phyloP scores from a whole-genome alignment of 2,888 invertebrate species.

The Agriopis aurantiaria region DNA sequence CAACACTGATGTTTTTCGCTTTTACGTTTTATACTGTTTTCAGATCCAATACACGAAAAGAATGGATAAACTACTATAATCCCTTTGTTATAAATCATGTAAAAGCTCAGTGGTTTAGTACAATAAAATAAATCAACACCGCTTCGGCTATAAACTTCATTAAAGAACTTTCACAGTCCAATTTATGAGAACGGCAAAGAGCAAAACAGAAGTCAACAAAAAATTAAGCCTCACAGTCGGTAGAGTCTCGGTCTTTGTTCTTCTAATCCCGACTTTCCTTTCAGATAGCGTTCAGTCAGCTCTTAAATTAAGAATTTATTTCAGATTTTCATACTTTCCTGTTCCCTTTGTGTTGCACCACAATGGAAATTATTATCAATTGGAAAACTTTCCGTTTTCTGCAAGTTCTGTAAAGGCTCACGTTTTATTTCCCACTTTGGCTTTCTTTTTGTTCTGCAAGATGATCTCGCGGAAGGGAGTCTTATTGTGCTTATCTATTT shows the following conservation, averaged over 20 bases:
- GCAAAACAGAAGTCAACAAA: constrained; percentile 73
- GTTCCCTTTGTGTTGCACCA: constrained; percentile 81
- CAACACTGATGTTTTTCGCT: constrained; percentile 3
- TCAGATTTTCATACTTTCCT: constrained; percentile 82
- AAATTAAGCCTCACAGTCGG: constrained; percentile 67
- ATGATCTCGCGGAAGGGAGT: constrained; percentile 57
- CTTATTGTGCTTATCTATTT: constrained; percentile 56
- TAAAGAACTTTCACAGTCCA: constrained; percentile 58
- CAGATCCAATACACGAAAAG: constrained; percentile 5
- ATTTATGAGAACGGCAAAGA: constrained; percentile 68
- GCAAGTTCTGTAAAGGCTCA: constrained; percentile 74
- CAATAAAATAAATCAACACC: constrained; percentile 44
- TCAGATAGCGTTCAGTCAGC: constrained; percentile 81
- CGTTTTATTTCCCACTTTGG: constrained; percentile 76
- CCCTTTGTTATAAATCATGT: constrained; percentile 21
- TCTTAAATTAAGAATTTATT: constrained; percentile 85
- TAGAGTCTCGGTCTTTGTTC: constrained; percentile 74
- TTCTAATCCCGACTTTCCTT: constrained; percentile 80
- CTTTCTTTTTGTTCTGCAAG: constrained; percentile 65
- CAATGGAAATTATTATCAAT: constrained; percentile 84
- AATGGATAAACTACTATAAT: constrained; percentile 3
- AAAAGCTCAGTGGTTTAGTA: constrained; percentile 35
- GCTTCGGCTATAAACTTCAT: constrained; percentile 50
- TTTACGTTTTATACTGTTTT: neutral
- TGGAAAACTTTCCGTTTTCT: constrained; percentile 79